These are phyloP conservation scores for Tetanocera ferruginea DNA, from an alignment of 2,888 invertebrate genomes.

Conservation along the genomic window DNA sequence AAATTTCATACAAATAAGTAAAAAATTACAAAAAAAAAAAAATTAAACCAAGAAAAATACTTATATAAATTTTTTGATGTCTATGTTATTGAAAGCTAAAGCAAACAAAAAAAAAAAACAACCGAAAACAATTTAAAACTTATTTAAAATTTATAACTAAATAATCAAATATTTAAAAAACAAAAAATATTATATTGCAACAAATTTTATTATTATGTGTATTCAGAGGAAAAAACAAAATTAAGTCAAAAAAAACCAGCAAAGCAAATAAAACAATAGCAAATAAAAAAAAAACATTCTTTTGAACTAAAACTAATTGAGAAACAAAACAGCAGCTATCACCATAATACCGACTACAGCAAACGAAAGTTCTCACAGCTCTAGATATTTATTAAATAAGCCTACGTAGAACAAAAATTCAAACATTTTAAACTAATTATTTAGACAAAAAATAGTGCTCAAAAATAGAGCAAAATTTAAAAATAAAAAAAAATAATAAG, in stretches of 20 bases:
- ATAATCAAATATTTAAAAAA: slow-evolving; percentile 25
- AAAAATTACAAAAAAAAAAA: too few species aligned
- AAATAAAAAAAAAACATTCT: slow-evolving; percentile 41
- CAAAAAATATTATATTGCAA: slow-evolving; percentile 4
- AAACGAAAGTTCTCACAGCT: neutral
- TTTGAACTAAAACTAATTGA: slow-evolving; percentile 32
- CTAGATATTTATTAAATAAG: neutral
- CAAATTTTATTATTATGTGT: slow-evolving; percentile 41
- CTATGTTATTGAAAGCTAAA: slow-evolving; percentile 32
- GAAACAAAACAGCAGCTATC: slow-evolving; percentile 41
- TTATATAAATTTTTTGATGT: slow-evolving; percentile 28
- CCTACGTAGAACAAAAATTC: too few species aligned
- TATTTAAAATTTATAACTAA: slow-evolving; percentile 5
- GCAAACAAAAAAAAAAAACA: slow-evolving; percentile 18
- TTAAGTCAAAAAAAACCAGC: slow-evolving; percentile 52
- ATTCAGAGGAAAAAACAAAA: slow-evolving; percentile 44
- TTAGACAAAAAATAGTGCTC: too few species aligned
- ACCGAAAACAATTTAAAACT: slow-evolving; percentile 1
- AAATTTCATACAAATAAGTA: slow-evolving; percentile 20
- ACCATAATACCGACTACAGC: slow-evolving; percentile 31
- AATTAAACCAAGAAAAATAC: neutral
- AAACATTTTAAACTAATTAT: too few species aligned
- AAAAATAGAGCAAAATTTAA: too few species aligned
- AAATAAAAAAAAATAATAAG: too few species aligned
- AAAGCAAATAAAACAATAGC: slow-evolving; percentile 48